These are phyloP conservation scores for Amazona vittata DNA, from an alignment of 2,113 vertebrate species.

Conservation along the genomic window DNA sequence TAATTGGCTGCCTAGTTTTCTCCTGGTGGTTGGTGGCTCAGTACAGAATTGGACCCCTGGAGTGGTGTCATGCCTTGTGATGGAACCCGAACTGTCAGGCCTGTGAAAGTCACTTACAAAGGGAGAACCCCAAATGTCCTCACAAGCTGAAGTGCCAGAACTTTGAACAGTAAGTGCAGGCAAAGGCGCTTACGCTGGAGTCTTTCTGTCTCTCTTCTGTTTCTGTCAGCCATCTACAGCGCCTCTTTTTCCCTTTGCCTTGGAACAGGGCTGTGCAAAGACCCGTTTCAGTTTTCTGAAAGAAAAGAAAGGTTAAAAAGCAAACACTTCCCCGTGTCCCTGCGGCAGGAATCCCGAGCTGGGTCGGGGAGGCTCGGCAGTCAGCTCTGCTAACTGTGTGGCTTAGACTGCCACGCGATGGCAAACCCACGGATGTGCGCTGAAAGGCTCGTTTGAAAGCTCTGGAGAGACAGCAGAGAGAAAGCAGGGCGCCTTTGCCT, in stretches of 20 bases:
- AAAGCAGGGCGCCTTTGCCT: neutral
- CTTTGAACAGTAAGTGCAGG: neutral
- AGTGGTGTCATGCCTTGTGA: neutral
- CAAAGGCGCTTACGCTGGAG: neutral
- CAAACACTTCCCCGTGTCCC: accelerated
- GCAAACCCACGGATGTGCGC: neutral
- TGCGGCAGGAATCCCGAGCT: neutral
- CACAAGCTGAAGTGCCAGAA: neutral
- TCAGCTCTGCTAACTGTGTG: neutral
- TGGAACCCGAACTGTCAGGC: neutral
- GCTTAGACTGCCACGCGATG: constrained; percentile 13
- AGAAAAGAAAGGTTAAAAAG: neutral
- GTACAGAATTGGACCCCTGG: neutral
- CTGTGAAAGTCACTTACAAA: neutral
- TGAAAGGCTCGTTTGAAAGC: accelerated
- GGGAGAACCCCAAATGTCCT: neutral
- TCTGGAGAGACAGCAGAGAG: neutral
- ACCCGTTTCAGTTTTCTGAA: neutral
- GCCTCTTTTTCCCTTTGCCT: neutral
- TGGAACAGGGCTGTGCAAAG: neutral
- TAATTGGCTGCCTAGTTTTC: neutral
- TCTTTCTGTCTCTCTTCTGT: neutral
- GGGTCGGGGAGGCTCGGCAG: neutral
- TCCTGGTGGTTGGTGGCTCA: neutral
- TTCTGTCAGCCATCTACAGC: neutral